A percentile compares a stretch with the other conserved stretches of the same genome.
Evolutionary conservation across 2,797 vertebrate genomes (phyloP).

Genomic region (Onychomys leucogaster): DNA sequence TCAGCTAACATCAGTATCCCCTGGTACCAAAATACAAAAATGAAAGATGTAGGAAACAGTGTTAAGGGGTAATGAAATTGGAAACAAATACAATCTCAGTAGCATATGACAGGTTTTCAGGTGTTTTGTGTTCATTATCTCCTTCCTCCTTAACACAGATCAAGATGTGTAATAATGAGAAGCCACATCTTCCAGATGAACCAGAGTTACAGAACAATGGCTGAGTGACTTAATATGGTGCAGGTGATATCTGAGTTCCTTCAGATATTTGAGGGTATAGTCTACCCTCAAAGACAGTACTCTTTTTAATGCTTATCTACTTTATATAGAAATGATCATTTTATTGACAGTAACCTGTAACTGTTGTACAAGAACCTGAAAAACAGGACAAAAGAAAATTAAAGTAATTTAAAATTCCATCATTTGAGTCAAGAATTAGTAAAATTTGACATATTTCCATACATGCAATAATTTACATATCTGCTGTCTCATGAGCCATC

Average conservation of each 20-base stretch:
- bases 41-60: slow-evolving; percentile 21
- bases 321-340: background rate
- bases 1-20: background rate
- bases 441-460: slow-evolving; percentile 38
- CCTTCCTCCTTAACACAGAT: slow-evolving; percentile 16
- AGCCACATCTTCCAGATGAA: background rate
- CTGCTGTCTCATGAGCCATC: background rate
- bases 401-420: slow-evolving; percentile 5
- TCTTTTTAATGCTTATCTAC: background rate
- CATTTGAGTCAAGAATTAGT: background rate
- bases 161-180: slow-evolving; percentile 1
- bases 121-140: slow-evolving; percentile 53
- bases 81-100: slow-evolving; percentile 45
- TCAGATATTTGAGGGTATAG: background rate
- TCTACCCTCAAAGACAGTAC: background rate
- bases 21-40: slow-evolving; percentile 37
- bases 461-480: background rate
- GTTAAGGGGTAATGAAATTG: slow-evolving; percentile 53
- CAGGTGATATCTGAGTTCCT: background rate
- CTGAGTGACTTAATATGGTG: background rate
- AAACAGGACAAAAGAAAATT: slow-evolving; percentile 26
- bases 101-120: slow-evolving; percentile 38
- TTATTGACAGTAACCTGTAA: background rate
- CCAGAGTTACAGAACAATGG: background rate
- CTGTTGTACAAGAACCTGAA: slow-evolving; percentile 10